phyloP scores from a whole-genome alignment of 2,888 invertebrate species.

The Pilophorus perplexus region DNA sequence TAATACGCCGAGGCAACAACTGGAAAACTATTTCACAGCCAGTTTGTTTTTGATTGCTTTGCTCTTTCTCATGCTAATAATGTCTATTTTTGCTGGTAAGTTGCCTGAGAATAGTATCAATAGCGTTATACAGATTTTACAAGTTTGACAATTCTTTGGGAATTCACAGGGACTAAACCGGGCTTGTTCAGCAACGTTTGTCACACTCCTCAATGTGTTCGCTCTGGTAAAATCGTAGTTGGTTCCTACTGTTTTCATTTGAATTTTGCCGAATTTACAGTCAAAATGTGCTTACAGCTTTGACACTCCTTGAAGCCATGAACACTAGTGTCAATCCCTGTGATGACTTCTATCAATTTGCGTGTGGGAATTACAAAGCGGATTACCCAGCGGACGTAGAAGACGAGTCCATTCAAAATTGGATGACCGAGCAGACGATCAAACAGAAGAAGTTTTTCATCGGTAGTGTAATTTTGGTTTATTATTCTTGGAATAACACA shows the following conservation, averaged over 20 bases:
- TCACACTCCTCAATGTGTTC: constrained; percentile 25
- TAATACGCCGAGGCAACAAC: constrained; percentile 19
- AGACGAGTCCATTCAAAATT: constrained; percentile 5
- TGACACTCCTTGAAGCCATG: constrained; percentile 6
- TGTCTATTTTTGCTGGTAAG: neutral
- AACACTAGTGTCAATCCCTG: constrained; percentile 66
- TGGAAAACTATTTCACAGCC: constrained; percentile 11
- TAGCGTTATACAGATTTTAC: no score
- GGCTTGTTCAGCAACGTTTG: neutral
- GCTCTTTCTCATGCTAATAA: neutral
- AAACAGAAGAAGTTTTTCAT: constrained; percentile 12
- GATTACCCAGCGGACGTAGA: constrained; percentile 13
- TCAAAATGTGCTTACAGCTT: neutral
- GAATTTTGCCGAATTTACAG: neutral
- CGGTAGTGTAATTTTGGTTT: no score
- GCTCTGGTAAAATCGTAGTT: constrained; percentile 8
- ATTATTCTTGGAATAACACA: no score
- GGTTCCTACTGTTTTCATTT: neutral
- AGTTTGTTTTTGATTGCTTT: constrained; percentile 13
- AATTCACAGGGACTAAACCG: neutral
- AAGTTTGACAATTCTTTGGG: neutral
- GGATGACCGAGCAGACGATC: constrained; percentile 20
- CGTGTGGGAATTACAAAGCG: constrained; percentile 70
- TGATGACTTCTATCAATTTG: constrained; percentile 81
- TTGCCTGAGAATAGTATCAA: neutral